Conservation (phyloP, 2,113 vertebrate genomes). For the Zingel zingel region DNA sequence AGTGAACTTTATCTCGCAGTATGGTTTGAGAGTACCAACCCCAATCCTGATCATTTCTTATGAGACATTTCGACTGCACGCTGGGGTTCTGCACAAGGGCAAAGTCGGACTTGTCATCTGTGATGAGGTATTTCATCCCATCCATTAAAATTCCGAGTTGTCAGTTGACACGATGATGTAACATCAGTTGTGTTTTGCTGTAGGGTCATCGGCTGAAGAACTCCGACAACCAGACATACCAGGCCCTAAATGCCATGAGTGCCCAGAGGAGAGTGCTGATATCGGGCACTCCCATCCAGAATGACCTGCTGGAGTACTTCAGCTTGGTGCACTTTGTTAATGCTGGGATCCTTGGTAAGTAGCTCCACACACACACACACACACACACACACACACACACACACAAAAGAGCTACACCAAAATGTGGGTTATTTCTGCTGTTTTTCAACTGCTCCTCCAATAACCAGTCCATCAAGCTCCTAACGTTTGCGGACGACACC, state of each 20-base stretch:
- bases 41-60: conserved; percentile 98
- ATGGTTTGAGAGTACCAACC: conserved; percentile 88
- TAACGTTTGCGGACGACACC: too few species aligned
- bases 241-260: conserved; percentile 92
- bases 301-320: conserved; percentile 98
- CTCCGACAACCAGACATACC: conserved; percentile 98
- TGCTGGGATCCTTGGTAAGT: conserved; percentile 93
- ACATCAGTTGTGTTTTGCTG: not conserved
- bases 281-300: conserved; percentile 97
- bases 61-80: conserved; percentile 95
- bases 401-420: too few species aligned
- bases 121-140: conserved; percentile 88
- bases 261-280: conserved; percentile 94
- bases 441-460: not conserved
- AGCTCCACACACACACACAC: not conserved
- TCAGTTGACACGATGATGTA: not conserved
- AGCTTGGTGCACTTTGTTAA: conserved; percentile 98
- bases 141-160: not conserved
- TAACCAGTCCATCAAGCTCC: too few species aligned
- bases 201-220: conserved; percentile 98
- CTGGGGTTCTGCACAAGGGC: conserved; percentile 90
- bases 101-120: conserved; percentile 95
- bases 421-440: not conserved
- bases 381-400: not conserved
- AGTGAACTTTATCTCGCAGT: conserved; percentile 94